These are phyloP conservation scores for Mimumesa dahlbomi DNA, from an alignment of 2,888 invertebrate species.

Conservation along the genomic window DNA sequence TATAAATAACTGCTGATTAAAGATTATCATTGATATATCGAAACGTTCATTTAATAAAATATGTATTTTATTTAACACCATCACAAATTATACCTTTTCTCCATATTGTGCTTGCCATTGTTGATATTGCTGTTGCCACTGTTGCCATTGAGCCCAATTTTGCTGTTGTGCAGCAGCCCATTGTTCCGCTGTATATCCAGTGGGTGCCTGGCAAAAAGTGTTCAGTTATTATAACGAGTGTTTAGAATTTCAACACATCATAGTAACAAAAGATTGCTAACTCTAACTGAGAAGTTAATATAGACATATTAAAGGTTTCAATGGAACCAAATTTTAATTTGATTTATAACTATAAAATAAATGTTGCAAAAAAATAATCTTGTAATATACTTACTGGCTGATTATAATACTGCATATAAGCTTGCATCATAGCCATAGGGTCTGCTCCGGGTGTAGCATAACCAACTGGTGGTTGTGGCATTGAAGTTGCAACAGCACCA, in stretches of 20 bases:
- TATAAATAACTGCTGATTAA: too few relatives aligned
- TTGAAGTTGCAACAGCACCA: slow-evolving; percentile 72
- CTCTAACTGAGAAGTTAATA: too few relatives aligned
- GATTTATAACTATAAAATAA: too few relatives aligned
- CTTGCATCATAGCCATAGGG: slow-evolving; percentile 78
- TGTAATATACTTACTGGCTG: slow-evolving; percentile 78
- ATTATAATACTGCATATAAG: slow-evolving; percentile 79
- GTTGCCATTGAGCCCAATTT: slow-evolving; percentile 88
- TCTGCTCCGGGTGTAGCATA: slow-evolving; percentile 75
- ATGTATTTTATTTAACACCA: too few relatives aligned
- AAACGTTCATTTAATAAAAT: too few relatives aligned
- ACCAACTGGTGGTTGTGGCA: slow-evolving; percentile 78
- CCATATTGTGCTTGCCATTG: slow-evolving; percentile 90
- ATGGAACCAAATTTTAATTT: too few relatives aligned
- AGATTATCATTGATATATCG: too few relatives aligned
- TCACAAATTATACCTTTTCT: slow-evolving; percentile 87
- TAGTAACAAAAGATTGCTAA: background rate
- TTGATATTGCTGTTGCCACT: slow-evolving; percentile 89
- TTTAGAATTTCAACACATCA: background rate
- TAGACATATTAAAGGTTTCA: too few relatives aligned
- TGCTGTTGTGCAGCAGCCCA: slow-evolving; percentile 87
- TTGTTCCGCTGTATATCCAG: slow-evolving; percentile 84
- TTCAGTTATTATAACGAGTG: background rate
- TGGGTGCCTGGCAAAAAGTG: slow-evolving; percentile 72
- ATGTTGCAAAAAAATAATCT: slow-evolving; percentile 9